Conservation (phyloP, 2,797 vertebrate genomes). For the Halcyon badia region DNA sequence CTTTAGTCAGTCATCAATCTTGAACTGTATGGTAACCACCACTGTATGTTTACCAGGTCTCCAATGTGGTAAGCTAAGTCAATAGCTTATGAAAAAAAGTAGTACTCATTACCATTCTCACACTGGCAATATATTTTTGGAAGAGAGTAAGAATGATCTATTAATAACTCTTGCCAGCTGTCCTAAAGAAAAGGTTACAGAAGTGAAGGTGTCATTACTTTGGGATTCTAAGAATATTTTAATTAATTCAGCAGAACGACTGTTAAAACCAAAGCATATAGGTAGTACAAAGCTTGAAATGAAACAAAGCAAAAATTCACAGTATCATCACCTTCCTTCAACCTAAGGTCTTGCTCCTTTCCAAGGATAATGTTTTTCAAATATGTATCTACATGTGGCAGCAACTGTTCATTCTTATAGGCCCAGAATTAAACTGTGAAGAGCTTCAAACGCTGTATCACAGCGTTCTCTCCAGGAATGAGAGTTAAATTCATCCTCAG, state of each 20-base stretch:
- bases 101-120: neutral
- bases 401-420: neutral
- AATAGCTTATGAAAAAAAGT: neutral
- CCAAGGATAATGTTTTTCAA: slow-evolving; percentile 15
- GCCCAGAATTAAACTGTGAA: neutral
- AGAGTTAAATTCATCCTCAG: neutral
- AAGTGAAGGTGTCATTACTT: neutral
- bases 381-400: slow-evolving; percentile 37
- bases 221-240: neutral
- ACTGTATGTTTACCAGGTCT: neutral
- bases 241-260: neutral
- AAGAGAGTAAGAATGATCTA: neutral
- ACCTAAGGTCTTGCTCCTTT: neutral
- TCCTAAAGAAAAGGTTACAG: neutral
- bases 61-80: neutral
- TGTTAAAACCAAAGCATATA: neutral
- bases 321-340: neutral
- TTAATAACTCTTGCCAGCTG: neutral
- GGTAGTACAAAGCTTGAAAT: neutral
- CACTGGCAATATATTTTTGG: neutral
- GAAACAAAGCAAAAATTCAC: neutral
- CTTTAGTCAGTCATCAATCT: neutral
- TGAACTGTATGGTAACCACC: neutral
- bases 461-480: neutral
- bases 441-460: neutral